These are phyloP conservation scores for Dendrocincla tyrannina DNA, from an alignment of 2,797 vertebrate genomes.

Conservation along the genomic window DNA sequence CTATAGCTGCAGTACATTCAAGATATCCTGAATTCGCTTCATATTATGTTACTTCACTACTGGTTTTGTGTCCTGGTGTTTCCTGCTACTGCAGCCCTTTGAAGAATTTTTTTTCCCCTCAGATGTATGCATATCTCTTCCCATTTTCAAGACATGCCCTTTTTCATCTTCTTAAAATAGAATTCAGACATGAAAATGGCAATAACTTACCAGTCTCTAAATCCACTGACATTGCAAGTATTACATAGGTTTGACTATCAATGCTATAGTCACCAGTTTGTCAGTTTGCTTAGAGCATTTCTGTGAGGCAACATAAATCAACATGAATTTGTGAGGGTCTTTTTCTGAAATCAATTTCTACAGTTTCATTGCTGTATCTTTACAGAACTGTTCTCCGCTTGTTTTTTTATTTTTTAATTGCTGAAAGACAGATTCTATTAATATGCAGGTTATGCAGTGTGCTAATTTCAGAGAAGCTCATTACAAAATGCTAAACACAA, in stretches of 20 bases:
- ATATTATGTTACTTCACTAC: background rate
- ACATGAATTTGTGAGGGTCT: background rate
- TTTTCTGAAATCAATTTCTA: background rate
- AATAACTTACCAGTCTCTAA: background rate
- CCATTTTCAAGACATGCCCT: background rate
- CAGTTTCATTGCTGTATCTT: background rate
- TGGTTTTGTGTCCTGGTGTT: constrained; percentile 27
- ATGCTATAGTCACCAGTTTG: background rate
- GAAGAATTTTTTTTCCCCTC: background rate
- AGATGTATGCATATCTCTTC: background rate
- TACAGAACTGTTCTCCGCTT: background rate
- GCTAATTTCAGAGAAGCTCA: background rate
- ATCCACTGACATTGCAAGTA: background rate
- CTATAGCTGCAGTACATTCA: constrained; percentile 1
- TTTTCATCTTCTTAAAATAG: background rate
- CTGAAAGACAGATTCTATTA: background rate
- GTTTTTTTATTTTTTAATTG: background rate
- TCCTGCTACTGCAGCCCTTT: constrained; percentile 13
- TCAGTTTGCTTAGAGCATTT: background rate
- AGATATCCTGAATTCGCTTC: constrained; percentile 29
- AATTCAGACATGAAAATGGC: background rate
- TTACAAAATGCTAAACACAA: background rate
- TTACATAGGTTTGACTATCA: background rate
- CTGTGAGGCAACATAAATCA: background rate
- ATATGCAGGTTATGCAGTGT: background rate